Base-by-base conservation (phyloP, 2,113 vertebrate species). In the Erinaceus europaeus region DNA sequence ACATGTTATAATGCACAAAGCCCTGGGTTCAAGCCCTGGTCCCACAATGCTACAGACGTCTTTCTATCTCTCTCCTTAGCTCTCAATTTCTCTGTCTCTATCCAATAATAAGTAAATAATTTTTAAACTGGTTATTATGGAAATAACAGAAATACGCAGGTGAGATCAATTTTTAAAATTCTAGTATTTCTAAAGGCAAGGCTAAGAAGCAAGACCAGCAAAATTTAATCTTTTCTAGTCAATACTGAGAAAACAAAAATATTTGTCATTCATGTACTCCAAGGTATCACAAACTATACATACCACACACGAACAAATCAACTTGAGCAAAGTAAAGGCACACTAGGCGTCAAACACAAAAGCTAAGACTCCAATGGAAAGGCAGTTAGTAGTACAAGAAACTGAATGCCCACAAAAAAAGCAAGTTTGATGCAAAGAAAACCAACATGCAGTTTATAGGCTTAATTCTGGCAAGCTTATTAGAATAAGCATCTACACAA, bases 151-250 rank as follows among this genome's bases (percentile, higher is more conserved):
- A n/a, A n/a, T n/a, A n/a, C n/a, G n/a, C n/a, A n/a, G n/a, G n/a
- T n/a, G n/a, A n/a, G n/a, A n/a, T n/a, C n/a, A n/a, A n/a, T n/a
- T n/a, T n/a, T n/a, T n/a, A n/a, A n/a, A n/a, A n/a, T n/a, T n/a
- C n/a, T n/a, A n/a, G n/a, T n/a, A n/a, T n/a, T n/a, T n/a, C n/a
- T n/a, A n/a, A n/a, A n/a, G n/a, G n/a, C n/a, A 44, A 18, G 57
- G 40, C 32, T 13, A 4, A 90, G n/a, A 27, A 67, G 52, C 27
- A 52, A 69, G 11, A 50, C 76, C 62, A 92, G 57, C 61, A 90
- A 90, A n/a, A 80, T 38, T 42, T 57, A 79, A 88, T 92, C 62
- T 77, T 68, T 77, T 78, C 81, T n/a, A n/a, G 46, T 81, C 44
- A 55, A 59, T 71, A 86, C 0, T 13, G 1, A 23, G 6, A 29